These are phyloP conservation scores for Rhynchopsitta pachyrhyncha DNA, from an alignment of 2,113 vertebrate species.

Conservation along the genomic window DNA sequence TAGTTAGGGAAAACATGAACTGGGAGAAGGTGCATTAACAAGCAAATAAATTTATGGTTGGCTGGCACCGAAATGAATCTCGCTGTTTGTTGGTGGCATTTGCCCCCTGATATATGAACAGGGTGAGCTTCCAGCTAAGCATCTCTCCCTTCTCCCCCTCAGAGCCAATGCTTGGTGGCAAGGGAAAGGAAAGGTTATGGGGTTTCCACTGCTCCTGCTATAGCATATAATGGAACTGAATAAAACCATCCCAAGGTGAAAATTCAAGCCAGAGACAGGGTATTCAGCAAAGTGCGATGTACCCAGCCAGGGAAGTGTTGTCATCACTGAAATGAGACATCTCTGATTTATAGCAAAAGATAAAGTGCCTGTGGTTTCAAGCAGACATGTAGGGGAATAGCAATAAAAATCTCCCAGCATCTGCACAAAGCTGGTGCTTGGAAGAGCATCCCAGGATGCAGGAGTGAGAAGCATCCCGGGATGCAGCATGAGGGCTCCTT, in stretches of 20 bases:
- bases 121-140: neutral
- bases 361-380: neutral
- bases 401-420: neutral
- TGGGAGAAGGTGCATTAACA: slow-evolving; percentile 64
- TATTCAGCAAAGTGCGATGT: neutral
- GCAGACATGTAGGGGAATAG: fast-evolving
- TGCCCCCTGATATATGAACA: slow-evolving; percentile 32
- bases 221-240: neutral
- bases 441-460: neutral
- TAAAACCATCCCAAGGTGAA: neutral
- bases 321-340: neutral
- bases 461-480: fast-evolving
- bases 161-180: neutral
- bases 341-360: neutral
- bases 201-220: neutral
- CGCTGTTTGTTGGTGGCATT: neutral
- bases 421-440: neutral
- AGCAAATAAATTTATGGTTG: slow-evolving; percentile 64
- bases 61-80: slow-evolving; percentile 34
- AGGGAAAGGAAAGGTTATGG: neutral
- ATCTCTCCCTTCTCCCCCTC: neutral
- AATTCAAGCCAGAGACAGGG: neutral
- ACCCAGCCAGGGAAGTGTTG: neutral
- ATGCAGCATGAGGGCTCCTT: neutral
- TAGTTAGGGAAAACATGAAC: slow-evolving; percentile 70